phyloP scores from a whole-genome alignment of 2,888 invertebrate genomes.

The Drosophila demipolita region DNA sequence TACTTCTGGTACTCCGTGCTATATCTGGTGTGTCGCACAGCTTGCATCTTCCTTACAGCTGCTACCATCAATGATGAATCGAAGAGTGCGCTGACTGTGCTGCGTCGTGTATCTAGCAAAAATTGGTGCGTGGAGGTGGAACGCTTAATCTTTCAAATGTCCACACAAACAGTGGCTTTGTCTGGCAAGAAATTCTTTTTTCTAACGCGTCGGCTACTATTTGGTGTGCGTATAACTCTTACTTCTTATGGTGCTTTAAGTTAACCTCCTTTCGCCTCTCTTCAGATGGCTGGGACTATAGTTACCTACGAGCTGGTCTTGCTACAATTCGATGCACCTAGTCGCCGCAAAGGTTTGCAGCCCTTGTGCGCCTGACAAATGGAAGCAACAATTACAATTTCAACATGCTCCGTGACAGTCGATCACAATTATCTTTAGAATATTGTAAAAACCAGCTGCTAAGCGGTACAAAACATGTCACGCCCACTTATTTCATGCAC shows the following conservation, averaged over 20 bases:
- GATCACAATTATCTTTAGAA: slow-evolving; percentile 59
- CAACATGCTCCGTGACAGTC: slow-evolving; percentile 63
- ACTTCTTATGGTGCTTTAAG: slow-evolving; percentile 5
- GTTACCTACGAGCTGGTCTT: slow-evolving; percentile 89
- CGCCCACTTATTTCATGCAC: slow-evolving; percentile 52
- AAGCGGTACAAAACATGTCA: slow-evolving; percentile 36
- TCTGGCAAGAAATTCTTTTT: slow-evolving; percentile 88
- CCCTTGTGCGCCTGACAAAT: slow-evolving; percentile 74
- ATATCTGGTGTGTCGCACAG: slow-evolving; percentile 86
- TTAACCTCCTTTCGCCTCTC: neutral
- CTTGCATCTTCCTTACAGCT: slow-evolving; percentile 86
- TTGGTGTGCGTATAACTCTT: slow-evolving; percentile 86
- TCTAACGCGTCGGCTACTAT: slow-evolving; percentile 87
- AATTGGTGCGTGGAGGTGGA: slow-evolving; percentile 85
- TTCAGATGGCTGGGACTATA: slow-evolving; percentile 87
- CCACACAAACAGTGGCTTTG: slow-evolving; percentile 86
- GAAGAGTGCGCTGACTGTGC: slow-evolving; percentile 85
- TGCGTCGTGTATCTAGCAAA: slow-evolving; percentile 83
- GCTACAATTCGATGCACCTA: slow-evolving; percentile 86
- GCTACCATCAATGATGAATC: slow-evolving; percentile 87
- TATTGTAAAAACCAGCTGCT: slow-evolving; percentile 37
- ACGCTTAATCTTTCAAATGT: slow-evolving; percentile 87
- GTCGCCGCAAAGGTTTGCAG: slow-evolving; percentile 78
- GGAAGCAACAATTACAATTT: slow-evolving; percentile 43
- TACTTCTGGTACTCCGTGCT: slow-evolving; percentile 87